Percentiles rank a stretch among this genome's conserved stretches.
Conservation (phyloP, 2,797 vertebrate genomes). For the Siniperca obscura region DNA sequence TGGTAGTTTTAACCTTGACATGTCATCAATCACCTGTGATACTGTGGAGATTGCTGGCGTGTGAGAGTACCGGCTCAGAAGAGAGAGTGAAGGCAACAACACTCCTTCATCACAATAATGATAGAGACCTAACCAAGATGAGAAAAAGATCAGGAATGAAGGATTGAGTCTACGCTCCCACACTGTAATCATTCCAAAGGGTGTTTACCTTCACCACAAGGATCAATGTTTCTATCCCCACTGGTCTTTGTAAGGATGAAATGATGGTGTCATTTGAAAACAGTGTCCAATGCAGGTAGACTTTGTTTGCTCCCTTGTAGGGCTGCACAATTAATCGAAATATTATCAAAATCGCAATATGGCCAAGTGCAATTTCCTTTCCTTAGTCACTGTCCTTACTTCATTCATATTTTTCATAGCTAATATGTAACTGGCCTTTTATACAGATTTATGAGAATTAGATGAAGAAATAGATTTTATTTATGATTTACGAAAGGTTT, state of each 20-base stretch:
- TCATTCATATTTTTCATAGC: neutral
- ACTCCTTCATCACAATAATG: slow-evolving; percentile 54
- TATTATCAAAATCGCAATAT: too few species aligned
- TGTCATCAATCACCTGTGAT: slow-evolving; percentile 55
- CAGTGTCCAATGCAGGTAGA: slow-evolving; percentile 1
- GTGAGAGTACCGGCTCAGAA: slow-evolving; percentile 18
- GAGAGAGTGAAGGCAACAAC: slow-evolving; percentile 34
- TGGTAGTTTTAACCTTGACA: slow-evolving; percentile 42
- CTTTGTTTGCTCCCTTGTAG: neutral
- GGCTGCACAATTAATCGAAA: too few species aligned
- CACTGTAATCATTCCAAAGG: slow-evolving; percentile 45
- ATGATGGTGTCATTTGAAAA: slow-evolving; percentile 48
- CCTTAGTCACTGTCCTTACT: neutral
- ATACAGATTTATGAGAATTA: neutral
- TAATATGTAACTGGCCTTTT: neutral
- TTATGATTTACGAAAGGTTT: neutral
- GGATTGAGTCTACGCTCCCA: slow-evolving; percentile 22
- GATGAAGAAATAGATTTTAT: neutral
- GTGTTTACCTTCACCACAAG: slow-evolving; percentile 53
- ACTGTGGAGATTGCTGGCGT: slow-evolving; percentile 32
- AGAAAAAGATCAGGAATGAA: slow-evolving; percentile 26
- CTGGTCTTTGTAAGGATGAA: slow-evolving; percentile 31
- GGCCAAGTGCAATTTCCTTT: neutral
- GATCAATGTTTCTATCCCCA: slow-evolving; percentile 50
- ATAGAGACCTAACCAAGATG: slow-evolving; percentile 40